Evolutionary conservation across 2,797 vertebrate genomes (phyloP).

Genomic region (Sebastiscus tertius): DNA sequence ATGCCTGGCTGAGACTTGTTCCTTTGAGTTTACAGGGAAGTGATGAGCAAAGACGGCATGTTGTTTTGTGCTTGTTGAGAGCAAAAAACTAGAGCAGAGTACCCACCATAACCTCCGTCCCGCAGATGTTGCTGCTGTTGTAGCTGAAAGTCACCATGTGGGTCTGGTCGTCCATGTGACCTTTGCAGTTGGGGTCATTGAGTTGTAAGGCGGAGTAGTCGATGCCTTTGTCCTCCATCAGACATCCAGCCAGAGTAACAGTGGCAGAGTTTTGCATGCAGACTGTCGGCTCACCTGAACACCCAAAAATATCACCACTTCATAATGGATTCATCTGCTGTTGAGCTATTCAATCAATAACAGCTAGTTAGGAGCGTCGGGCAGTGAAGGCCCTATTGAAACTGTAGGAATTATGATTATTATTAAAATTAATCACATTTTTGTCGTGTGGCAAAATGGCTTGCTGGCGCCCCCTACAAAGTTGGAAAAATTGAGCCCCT

Average conservation of each 20-base stretch:
- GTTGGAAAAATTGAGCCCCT: too few relatives aligned
- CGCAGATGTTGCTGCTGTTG: background rate
- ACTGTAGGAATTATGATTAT: too few relatives aligned
- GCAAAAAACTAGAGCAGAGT: background rate
- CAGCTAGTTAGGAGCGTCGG: too few relatives aligned
- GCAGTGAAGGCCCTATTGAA: too few relatives aligned
- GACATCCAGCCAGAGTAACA: background rate
- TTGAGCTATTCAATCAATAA: background rate
- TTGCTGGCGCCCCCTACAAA: too few relatives aligned
- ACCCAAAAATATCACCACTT: background rate
- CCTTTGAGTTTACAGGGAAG: too few relatives aligned
- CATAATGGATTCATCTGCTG: background rate
- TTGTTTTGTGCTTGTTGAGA: background rate
- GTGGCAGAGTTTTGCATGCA: background rate
- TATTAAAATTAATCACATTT: too few relatives aligned
- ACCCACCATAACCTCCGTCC: background rate
- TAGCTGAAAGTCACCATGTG: background rate
- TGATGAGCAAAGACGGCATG: too few relatives aligned
- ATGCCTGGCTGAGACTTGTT: too few relatives aligned
- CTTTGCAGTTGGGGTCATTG: background rate
- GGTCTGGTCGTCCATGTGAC: background rate
- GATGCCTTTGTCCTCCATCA: background rate
- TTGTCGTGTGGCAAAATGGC: too few relatives aligned
- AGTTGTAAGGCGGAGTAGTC: background rate
- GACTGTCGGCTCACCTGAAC: background rate